Conservation (phyloP, 2,797 vertebrate species). For the Gallinago stenura region DNA sequence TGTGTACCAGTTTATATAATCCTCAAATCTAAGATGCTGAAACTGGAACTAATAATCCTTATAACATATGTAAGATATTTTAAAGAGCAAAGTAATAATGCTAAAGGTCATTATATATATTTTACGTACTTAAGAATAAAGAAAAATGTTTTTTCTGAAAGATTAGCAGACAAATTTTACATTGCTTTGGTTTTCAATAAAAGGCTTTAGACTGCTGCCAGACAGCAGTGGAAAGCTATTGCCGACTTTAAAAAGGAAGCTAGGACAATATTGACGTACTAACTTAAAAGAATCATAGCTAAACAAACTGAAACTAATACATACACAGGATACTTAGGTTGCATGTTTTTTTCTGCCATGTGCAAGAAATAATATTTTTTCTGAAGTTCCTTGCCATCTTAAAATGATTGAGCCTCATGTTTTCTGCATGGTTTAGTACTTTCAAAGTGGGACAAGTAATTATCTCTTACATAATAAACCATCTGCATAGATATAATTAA, state of each 20-base stretch:
- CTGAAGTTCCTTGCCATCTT: conserved; percentile 11
- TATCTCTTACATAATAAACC: conserved; percentile 75
- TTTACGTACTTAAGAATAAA: background rate
- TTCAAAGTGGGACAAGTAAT: conserved; percentile 69
- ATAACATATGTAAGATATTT: background rate
- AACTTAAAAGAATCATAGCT: background rate
- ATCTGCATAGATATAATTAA: conserved; percentile 76
- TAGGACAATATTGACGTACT: background rate
- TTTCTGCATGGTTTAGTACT: conserved; percentile 60
- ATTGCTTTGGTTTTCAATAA: background rate
- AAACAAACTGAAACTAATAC: no score
- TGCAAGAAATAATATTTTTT: conserved; percentile 36
- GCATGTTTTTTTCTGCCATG: background rate
- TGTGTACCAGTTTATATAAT: background rate
- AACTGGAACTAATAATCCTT: background rate
- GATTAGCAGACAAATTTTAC: background rate
- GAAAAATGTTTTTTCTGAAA: background rate
- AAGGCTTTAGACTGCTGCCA: background rate
- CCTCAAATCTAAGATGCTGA: background rate
- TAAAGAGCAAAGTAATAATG: background rate
- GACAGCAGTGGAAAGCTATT: background rate
- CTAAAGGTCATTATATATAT: background rate
- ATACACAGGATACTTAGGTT: background rate
- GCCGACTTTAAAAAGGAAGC: background rate
- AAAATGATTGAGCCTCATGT: conserved; percentile 13